Percentiles rank a stretch among this genome's conserved stretches.
phyloP scores from a whole-genome alignment of 2,888 invertebrate genomes.

The Pristionchus entomophagus region DNA sequence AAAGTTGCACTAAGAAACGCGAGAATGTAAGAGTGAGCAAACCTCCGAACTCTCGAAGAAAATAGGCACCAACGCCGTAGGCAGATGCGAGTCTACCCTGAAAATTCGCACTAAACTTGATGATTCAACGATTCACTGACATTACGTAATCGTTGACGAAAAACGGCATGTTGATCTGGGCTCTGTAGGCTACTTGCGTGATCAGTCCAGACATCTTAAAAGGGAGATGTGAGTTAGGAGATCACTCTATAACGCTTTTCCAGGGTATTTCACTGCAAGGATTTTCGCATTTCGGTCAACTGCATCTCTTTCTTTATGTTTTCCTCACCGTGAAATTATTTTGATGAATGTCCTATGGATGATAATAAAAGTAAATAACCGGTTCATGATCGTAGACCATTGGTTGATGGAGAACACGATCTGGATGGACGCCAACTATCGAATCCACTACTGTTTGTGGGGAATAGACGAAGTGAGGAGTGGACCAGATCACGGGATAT shows the following conservation, averaged over 20 bases:
- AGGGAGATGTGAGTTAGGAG: too few relatives aligned
- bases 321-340: too few relatives aligned
- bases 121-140: conserved; percentile 52
- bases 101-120: conserved; percentile 11
- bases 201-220: conserved; percentile 54
- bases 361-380: too few relatives aligned
- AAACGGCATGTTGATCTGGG: conserved; percentile 67
- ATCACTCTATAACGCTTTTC: too few relatives aligned
- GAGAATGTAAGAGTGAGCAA: background rate
- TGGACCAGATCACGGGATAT: conserved; percentile 62
- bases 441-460: conserved; percentile 58
- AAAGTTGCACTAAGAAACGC: too few relatives aligned
- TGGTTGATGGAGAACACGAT: conserved; percentile 52
- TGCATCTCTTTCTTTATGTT: too few relatives aligned
- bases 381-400: conserved; percentile 59
- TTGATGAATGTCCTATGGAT: too few relatives aligned
- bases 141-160: conserved; percentile 54
- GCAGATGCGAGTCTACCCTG: conserved; percentile 64
- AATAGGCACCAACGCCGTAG: conserved; percentile 61
- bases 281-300: too few relatives aligned
- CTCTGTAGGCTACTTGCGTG: conserved; percentile 58
- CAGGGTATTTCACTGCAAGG: too few relatives aligned
- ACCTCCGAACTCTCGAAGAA: conserved; percentile 64
- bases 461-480: conserved; percentile 66
- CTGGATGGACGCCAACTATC: conserved; percentile 56